These are phyloP conservation scores for Trissolcus basalis DNA, from an alignment of 1,140 invertebrate species.

Conservation along the genomic window DNA sequence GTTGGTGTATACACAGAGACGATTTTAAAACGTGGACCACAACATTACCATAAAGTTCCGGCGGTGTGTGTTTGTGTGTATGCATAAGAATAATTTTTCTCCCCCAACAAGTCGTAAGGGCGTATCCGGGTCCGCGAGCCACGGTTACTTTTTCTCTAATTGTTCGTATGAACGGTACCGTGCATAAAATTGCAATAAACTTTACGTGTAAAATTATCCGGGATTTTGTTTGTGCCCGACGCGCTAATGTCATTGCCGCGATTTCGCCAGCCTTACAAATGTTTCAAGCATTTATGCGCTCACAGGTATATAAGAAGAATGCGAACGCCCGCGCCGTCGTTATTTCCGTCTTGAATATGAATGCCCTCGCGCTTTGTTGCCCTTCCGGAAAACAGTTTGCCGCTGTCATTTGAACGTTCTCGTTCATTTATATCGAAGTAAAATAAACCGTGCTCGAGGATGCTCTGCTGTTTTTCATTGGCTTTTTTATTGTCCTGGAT, in stretches of 20 bases:
- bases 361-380: constrained; percentile 27
- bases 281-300: constrained; percentile 49
- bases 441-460: too few relatives aligned
- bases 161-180: constrained; percentile 70
- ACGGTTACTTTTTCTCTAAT: constrained; percentile 68
- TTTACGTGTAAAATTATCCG: constrained; percentile 56
- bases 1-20: constrained; percentile 67
- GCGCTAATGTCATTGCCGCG: constrained; percentile 37
- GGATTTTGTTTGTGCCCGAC: constrained; percentile 44
- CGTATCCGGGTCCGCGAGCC: constrained; percentile 36
- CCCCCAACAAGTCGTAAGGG: constrained; percentile 39
- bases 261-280: constrained; percentile 53
- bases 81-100: constrained; percentile 74
- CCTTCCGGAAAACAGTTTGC: constrained; percentile 32
- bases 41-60: constrained; percentile 74
- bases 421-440: constrained; percentile 1
- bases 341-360: constrained; percentile 44
- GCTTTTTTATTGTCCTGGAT: too few relatives aligned
- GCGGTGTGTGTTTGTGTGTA: constrained; percentile 66
- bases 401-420: constrained; percentile 28
- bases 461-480: too few relatives aligned
- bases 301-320: constrained; percentile 37
- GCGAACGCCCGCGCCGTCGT: constrained; percentile 19
- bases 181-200: constrained; percentile 75
- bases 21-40: constrained; percentile 71